Percentiles rank a stretch among this genome's conserved stretches.
phyloP scores from a whole-genome alignment of 2,797 vertebrate genomes.

The Peromyscus nudipes region DNA sequence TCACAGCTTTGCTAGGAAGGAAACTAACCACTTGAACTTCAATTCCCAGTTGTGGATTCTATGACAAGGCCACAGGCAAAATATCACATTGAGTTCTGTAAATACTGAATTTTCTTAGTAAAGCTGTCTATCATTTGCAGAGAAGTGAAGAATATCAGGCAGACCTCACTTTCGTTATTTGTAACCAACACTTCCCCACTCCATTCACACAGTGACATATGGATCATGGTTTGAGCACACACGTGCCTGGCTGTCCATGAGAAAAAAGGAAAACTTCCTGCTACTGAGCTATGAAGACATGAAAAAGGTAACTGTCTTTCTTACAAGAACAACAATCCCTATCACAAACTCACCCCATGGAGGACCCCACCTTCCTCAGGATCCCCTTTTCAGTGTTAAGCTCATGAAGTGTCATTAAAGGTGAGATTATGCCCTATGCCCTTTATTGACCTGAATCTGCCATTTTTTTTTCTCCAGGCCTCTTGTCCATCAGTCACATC shows the following conservation, averaged over 20 bases:
- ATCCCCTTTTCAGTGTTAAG: no score
- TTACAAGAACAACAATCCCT: neutral
- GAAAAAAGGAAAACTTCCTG: neutral
- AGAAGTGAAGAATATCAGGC: neutral
- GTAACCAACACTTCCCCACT: neutral
- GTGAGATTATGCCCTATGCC: no score
- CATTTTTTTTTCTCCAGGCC: no score
- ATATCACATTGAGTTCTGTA: no score
- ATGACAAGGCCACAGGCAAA: no score
- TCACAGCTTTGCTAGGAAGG: no score
- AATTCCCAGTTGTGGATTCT: accelerated
- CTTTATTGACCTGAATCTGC: no score
- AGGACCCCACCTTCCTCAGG: no score
- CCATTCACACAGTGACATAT: neutral
- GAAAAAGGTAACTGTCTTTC: neutral
- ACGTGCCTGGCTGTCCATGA: neutral
- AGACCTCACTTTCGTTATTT: neutral
- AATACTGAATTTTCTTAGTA: neutral
- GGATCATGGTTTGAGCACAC: neutral
- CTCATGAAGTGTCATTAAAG: no score
- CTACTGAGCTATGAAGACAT: neutral
- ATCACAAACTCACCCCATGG: no score
- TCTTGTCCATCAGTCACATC: no score
- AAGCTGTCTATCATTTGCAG: neutral
- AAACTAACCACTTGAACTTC: neutral